These are phyloP conservation scores for Sclerodermus sp. DNA, from an alignment of 2,888 invertebrate genomes.

Conservation along the genomic window DNA sequence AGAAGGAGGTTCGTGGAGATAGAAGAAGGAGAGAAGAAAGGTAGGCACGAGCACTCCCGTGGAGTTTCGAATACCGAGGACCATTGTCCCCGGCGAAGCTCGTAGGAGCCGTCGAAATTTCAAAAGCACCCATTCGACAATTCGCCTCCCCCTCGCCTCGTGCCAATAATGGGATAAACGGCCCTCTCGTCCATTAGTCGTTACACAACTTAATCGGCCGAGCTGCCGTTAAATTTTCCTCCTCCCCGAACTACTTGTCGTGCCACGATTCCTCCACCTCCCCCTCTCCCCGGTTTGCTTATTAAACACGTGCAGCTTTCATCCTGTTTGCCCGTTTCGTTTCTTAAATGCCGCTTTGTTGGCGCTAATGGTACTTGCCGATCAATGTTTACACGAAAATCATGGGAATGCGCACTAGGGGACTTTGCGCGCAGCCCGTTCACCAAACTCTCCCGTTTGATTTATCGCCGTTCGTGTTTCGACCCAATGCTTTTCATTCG, in stretches of 20 bases:
- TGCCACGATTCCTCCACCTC: no score
- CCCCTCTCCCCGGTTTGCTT: no score
- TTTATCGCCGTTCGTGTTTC: no score
- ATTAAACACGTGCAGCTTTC: no score
- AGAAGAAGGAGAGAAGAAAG: slow-evolving; percentile 5
- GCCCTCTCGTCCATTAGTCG: slow-evolving; percentile 37
- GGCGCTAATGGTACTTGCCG: no score
- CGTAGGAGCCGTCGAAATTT: slow-evolving; percentile 32
- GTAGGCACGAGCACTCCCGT: slow-evolving; percentile 23
- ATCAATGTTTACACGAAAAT: no score
- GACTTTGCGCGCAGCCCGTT: no score
- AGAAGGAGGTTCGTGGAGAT: background rate
- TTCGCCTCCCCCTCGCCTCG: slow-evolving; percentile 15
- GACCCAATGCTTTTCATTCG: no score
- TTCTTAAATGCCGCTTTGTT: no score
- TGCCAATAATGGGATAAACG: slow-evolving; percentile 36
- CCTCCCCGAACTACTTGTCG: background rate
- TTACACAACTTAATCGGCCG: slow-evolving; percentile 40
- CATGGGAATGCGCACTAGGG: no score
- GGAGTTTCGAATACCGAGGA: slow-evolving; percentile 28
- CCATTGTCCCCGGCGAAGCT: slow-evolving; percentile 35
- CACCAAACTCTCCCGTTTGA: no score
- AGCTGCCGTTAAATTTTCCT: slow-evolving; percentile 17
- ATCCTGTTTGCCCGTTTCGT: no score
- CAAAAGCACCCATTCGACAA: slow-evolving; percentile 31